These are phyloP conservation scores for Symphodus melops DNA, from an alignment of 2,113 vertebrate species.

Conservation along the genomic window DNA sequence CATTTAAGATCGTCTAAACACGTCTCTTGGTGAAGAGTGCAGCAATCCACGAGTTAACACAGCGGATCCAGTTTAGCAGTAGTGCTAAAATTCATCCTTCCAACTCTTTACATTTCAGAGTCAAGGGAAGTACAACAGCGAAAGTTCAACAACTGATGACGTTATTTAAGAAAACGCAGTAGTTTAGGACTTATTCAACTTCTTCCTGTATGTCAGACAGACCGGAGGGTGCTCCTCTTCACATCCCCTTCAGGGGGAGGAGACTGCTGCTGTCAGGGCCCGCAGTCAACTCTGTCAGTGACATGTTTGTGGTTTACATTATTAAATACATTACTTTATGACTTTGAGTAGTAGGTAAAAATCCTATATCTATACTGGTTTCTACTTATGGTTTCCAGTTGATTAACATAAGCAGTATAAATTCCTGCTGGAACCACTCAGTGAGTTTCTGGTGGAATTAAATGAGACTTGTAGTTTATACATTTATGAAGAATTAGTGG, in stretches of 20 bases:
- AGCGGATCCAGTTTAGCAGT: constrained; percentile 40
- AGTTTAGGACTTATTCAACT: constrained; percentile 68
- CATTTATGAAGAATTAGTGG: no score
- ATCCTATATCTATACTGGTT: background rate
- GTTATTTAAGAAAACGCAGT: constrained; percentile 19
- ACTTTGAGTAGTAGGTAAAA: no score
- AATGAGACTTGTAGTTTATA: no score
- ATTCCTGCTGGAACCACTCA: no score
- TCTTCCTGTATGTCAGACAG: constrained; percentile 83
- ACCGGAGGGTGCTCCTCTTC: constrained; percentile 63
- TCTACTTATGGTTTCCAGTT: no score
- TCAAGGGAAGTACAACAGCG: background rate
- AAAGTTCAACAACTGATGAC: constrained; percentile 20
- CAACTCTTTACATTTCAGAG: background rate
- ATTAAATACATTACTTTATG: background rate
- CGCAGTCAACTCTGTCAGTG: constrained; percentile 54
- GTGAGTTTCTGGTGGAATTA: no score
- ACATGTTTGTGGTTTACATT: constrained; percentile 38
- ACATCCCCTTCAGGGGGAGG: constrained; percentile 78
- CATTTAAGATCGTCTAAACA: constrained; percentile 36
- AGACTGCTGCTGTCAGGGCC: constrained; percentile 75
- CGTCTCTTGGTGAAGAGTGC: constrained; percentile 42
- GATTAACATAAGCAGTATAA: no score
- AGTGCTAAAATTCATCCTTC: constrained; percentile 32
- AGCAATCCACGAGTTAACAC: constrained; percentile 53